Evolutionary conservation across 2,797 vertebrate genomes (phyloP).

Genomic region (Borostomias antarcticus): DNA sequence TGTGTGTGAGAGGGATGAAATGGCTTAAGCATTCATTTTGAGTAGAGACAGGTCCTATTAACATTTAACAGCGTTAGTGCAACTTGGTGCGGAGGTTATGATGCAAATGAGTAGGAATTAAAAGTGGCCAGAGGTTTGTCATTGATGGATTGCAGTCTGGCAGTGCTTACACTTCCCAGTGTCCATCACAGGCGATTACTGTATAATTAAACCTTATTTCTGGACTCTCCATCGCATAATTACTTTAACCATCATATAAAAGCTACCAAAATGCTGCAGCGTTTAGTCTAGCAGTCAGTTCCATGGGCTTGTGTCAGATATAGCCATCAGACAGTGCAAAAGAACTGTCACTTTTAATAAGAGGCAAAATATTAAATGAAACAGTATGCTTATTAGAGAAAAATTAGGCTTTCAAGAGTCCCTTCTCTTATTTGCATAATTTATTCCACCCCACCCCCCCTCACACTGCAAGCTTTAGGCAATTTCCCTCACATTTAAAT

Average conservation of each 20-base stretch:
- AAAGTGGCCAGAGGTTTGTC: slow-evolving; percentile 99
- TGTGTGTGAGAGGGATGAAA: slow-evolving; percentile 83
- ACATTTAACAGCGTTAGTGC: slow-evolving; percentile 99
- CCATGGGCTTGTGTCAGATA: slow-evolving; percentile 97
- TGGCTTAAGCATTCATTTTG: slow-evolving; percentile 99
- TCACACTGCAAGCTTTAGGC: slow-evolving; percentile 95
- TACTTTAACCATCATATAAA: slow-evolving; percentile 99
- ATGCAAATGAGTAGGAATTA: slow-evolving; percentile 99
- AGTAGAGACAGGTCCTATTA: slow-evolving; percentile 99
- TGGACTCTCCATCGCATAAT: slow-evolving; percentile 99
- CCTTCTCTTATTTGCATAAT: slow-evolving; percentile 99
- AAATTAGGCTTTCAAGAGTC: slow-evolving; percentile 99
- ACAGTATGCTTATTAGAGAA: slow-evolving; percentile 99
- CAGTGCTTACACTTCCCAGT: slow-evolving; percentile 98
- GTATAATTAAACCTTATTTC: slow-evolving; percentile 99
- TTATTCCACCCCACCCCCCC: slow-evolving; percentile 88
- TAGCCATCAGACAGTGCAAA: slow-evolving; percentile 99
- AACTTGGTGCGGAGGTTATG: slow-evolving; percentile 99
- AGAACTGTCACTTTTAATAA: slow-evolving; percentile 99
- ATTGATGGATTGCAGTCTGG: slow-evolving; percentile 99
- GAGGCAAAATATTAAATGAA: slow-evolving; percentile 99
- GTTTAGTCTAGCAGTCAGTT: slow-evolving; percentile 97
- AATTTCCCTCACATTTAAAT: slow-evolving; percentile 99
- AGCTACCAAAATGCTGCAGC: slow-evolving; percentile 97
- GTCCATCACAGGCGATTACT: slow-evolving; percentile 99